Base-by-base conservation (phyloP, 2,113 vertebrate genomes). In the Cariama cristata region DNA sequence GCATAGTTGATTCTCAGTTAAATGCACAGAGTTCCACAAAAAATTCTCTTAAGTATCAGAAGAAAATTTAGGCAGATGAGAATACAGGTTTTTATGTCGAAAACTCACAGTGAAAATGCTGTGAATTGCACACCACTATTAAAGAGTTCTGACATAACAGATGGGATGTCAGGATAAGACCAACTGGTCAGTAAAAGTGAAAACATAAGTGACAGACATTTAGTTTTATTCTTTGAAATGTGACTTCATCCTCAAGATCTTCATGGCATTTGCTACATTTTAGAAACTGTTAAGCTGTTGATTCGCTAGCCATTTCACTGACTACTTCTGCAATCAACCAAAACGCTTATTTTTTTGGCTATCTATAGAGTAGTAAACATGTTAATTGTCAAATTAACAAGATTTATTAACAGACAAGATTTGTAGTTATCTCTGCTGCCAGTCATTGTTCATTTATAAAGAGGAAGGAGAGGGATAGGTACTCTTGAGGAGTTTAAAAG, bases 71-170 rank as follows among this genome's bases (percentile, higher is more conserved):
- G 88, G 33, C 95, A 91, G 55, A 95, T 68, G 63, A 93, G 92
- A 93, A 93, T 12, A 15, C 16, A 79, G 64, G n/a, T 95, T 68
- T 75, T 72, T 8, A 60, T 64, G 90, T 97, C 96, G 95, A 79
- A 97, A 94, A 23, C 47, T 60, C 72, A n/a, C 76, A 75, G n/a
- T 40, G 90, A 53, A 23, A 47, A 52, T 12, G 28, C 79, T 82
- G 69, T n/a, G 62, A 98, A 82, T 76, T 49, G 82, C 64, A 81
- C 8, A 73, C 55, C 52, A 64, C 85, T 56, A 67, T 22, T 97
- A 97, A 98, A 40, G 76, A 92, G 86, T 95, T 96, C 28, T 96
- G 96, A 97, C 96, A 89, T 68, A 96, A 98, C 97, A 97, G 96
- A 97, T 96, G 88, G 94, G 84, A 94, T 85, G 81, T 97, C 96